A percentile compares a stretch with the other conserved stretches of the same genome.
Evolutionary conservation across 2,797 vertebrate genomes (phyloP).

Genomic region (Distichodus sexfasciatus): DNA sequence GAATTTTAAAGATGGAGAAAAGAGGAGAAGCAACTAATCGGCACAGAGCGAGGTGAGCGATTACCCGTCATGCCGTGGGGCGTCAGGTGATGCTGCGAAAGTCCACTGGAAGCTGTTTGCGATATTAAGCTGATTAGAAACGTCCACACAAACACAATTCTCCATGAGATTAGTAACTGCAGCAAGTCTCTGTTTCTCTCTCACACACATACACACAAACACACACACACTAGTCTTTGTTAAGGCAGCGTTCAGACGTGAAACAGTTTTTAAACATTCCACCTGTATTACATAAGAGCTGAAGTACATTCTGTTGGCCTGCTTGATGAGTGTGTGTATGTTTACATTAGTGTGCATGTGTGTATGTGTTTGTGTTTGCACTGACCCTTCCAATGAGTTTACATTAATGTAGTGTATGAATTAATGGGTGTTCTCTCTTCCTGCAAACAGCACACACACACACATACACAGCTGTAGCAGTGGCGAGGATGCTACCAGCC

Average conservation of each 20-base stretch:
- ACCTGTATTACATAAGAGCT: background rate
- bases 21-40: too few relatives aligned
- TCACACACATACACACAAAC: too few relatives aligned
- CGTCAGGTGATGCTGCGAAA: conserved; percentile 54
- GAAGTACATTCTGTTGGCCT: too few relatives aligned
- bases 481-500: background rate
- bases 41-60: conserved; percentile 33
- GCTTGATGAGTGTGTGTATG: too few relatives aligned
- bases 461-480: conserved; percentile 3
- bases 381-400: too few relatives aligned
- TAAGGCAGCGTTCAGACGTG: too few relatives aligned
- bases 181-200: background rate
- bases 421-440: conserved; percentile 4
- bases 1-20: conserved; percentile 8
- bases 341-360: too few relatives aligned
- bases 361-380: too few relatives aligned
- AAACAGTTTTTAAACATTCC: too few relatives aligned
- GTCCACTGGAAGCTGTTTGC: conserved; percentile 32
- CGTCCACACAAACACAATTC: conserved; percentile 10
- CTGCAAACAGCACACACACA: background rate
- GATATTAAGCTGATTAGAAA: conserved; percentile 67
- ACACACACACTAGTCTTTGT: conserved; percentile 19
- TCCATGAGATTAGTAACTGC: conserved; percentile 1
- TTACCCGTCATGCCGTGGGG: conserved; percentile 30
- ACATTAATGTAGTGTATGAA: too few relatives aligned